Base-by-base conservation (phyloP, 2,113 vertebrate species). In the Archocentrus centrarchus region DNA sequence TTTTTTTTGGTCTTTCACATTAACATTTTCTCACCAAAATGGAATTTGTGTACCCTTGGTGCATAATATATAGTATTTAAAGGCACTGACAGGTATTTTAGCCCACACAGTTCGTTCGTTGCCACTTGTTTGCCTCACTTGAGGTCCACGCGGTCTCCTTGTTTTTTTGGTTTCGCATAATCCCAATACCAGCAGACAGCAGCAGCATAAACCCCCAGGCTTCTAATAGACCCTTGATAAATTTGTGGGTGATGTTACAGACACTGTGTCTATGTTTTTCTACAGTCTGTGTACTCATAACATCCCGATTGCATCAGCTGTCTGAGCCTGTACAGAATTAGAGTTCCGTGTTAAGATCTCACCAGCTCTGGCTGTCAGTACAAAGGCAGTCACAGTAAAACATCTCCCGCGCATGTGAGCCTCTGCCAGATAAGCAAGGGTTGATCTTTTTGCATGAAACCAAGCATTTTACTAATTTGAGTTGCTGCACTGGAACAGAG, bases 381-480 rank as follows among this genome's bases (percentile, higher is more conserved):
- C 88, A 92, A 90, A 93, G 88, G 59, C 85, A 86, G 75, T 73
- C 80, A 24, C 83, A 64, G 91, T 75, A 77, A 86, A 85, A 81
- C 77, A 84, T 87, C 76, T 81, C 70, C 44, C 76, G 88, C 85
- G 37, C 85, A 81, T 75, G 77, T 76, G n/a, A 80, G 88, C 81
- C 90, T 80, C 75, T 90, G 94, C 93, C 91, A 94, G 93, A 91
- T 88, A 90, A 87, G 78, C 77, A 75, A 64, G 82, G 81, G 86
- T 88, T 89, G 85, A 94, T 93, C 78, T 89, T 75, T 83, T 77
- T 82, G 83, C 91, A 82, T 63, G 81, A 92, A 94, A 91, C 89
- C 79, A 81, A 91, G 86, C 90, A 86, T 92, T 94, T 84, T 75
- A 80, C 91, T 93, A 93, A 95, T 96, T 94, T 93, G 90, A 94